phyloP scores from a whole-genome alignment of 2,888 invertebrate genomes.

The Drosophila borborema region DNA sequence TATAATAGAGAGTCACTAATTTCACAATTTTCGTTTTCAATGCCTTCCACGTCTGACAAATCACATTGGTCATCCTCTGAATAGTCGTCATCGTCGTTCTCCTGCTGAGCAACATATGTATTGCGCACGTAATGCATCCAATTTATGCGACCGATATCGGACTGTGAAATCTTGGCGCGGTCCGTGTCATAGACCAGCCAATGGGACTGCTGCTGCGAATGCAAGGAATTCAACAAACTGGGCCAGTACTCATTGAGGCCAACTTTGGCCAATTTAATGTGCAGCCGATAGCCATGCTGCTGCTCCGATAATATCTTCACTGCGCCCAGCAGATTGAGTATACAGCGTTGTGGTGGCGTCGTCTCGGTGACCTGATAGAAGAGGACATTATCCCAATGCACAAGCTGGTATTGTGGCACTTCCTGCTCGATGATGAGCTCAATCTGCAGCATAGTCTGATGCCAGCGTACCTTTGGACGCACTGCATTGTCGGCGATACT shows the following conservation, averaged over 20 bases:
- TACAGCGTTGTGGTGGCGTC: slow-evolving; percentile 51
- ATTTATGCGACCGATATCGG: neutral
- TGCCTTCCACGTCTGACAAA: neutral
- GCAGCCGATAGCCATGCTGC: slow-evolving; percentile 53
- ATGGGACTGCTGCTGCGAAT: slow-evolving; percentile 41
- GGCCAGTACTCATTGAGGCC: slow-evolving; percentile 45
- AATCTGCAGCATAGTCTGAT: slow-evolving; percentile 46
- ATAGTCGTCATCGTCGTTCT: neutral
- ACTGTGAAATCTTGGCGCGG: slow-evolving; percentile 3
- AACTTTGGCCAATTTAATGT: slow-evolving; percentile 55
- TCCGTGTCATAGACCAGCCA: slow-evolving; percentile 60
- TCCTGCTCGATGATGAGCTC: slow-evolving; percentile 55
- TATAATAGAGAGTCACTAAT: neutral
- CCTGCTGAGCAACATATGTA: too few species aligned
- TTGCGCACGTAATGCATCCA: slow-evolving; percentile 40
- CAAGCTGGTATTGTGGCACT: slow-evolving; percentile 49
- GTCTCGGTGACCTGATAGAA: slow-evolving; percentile 35
- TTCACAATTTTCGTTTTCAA: neutral
- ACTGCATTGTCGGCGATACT: slow-evolving; percentile 12
- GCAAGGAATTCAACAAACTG: slow-evolving; percentile 43
- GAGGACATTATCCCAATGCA: slow-evolving; percentile 26
- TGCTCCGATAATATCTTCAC: slow-evolving; percentile 47
- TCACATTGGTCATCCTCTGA: slow-evolving; percentile 28
- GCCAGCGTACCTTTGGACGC: slow-evolving; percentile 59
- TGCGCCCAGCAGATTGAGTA: slow-evolving; percentile 50